Conservation (phyloP, 2,113 vertebrate genomes). For the Propithecus coquereli region DNA sequence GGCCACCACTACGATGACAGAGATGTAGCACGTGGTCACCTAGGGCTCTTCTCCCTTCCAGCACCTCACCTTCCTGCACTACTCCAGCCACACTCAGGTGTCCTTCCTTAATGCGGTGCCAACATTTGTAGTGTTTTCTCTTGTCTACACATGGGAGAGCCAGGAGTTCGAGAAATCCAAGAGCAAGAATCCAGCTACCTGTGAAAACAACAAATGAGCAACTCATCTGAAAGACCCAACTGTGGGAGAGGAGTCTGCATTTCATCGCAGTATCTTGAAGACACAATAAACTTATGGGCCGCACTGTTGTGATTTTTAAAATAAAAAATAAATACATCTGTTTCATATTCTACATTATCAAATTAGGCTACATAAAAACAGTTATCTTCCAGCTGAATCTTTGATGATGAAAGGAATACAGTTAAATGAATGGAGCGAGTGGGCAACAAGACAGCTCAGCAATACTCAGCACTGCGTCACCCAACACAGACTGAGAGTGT, state of each 20-base stretch:
- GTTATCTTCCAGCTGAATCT: background rate
- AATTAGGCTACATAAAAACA: background rate
- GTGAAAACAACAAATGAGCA: slow-evolving; percentile 81
- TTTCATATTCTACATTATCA: background rate
- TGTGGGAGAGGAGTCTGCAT: background rate
- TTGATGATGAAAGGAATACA: background rate
- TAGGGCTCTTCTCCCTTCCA: background rate
- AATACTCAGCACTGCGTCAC: background rate
- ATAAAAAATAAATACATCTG: background rate
- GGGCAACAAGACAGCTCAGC: background rate
- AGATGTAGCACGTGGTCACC: background rate
- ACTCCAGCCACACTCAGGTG: background rate
- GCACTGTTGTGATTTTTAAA: background rate
- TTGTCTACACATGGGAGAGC: slow-evolving; percentile 89
- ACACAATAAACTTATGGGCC: slow-evolving; percentile 40
- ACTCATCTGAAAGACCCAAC: background rate
- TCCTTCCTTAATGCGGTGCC: background rate
- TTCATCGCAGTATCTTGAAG: background rate
- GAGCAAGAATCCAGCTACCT: slow-evolving; percentile 87
- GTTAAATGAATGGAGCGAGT: background rate
- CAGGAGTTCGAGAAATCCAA: slow-evolving; percentile 82
- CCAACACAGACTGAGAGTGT: background rate
- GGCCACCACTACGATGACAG: background rate
- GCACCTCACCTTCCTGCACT: background rate
- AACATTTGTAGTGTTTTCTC: slow-evolving; percentile 79